Evolutionary conservation across 2,113 vertebrate species (phyloP), one percentile per base, ranked within the genome.

Genomic region (Bombycilla garrulus): DNA sequence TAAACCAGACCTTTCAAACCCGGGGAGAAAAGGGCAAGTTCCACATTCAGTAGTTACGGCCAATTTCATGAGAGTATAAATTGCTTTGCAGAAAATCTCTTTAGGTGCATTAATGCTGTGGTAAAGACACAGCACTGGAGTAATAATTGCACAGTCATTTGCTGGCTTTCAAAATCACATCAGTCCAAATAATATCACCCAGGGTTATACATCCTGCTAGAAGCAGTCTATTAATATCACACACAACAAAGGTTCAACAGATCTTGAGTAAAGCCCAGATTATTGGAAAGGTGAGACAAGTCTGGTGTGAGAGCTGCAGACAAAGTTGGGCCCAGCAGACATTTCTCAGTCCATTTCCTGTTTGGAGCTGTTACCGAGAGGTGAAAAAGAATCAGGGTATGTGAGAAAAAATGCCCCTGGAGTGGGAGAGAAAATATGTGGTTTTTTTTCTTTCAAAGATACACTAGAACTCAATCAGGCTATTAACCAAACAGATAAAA

Each of bases 141-240:
- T 85, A 96, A 97, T 97, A 96, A 97, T 93, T 80, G 94, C 88
- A 67, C 86, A 88, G 82, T 92, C 94, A 92, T 97, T 97, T 94
- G 81, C 92, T 86, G 83, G 83, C 93, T 97, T 97, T 97, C 96
- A 98, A 98, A 98, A 97, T 82, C 85, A 10, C 96, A 98, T 97
- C 95, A 95, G 71, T 97, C 90, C 95, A 29, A 97, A 96, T 95
- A 96, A 95, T 81, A 97, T 90, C 90, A 67, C 80, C 58, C 86
- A 96, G 96, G 97, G 77, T 88, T 96, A 92, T 67, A 91, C 61
- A 95, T 76, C 87, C 90, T 86, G 77, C 93, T 91, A 76, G 93
- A 81, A 94, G 70, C 83, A 78, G 61, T 29, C 78, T 78, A 92
- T 94, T 76, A 93, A 86, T 88, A 96, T 66, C 58, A 29, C 76